Conservation (phyloP, 1,140 invertebrate genomes). For the Gyrodactylus salaris region DNA sequence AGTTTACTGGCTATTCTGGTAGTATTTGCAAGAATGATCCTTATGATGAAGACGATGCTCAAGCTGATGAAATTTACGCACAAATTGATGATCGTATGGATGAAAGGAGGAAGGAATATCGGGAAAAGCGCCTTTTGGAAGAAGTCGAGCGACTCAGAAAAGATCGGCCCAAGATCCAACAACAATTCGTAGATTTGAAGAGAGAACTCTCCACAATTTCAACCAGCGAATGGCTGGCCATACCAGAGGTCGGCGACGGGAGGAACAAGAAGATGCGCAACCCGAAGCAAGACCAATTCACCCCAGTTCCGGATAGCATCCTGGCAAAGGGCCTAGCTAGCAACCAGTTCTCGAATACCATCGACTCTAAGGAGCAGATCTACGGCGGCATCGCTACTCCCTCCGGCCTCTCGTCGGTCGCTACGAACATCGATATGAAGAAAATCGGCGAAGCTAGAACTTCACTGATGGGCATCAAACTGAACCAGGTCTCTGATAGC, state of each 20-base stretch:
- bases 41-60: slow-evolving; percentile 97
- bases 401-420: slow-evolving; percentile 11
- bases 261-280: slow-evolving; percentile 79
- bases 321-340: slow-evolving; percentile 39
- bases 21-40: slow-evolving; percentile 93
- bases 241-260: slow-evolving; percentile 95
- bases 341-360: slow-evolving; percentile 37
- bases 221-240: slow-evolving; percentile 70
- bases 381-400: slow-evolving; percentile 18
- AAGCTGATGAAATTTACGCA: slow-evolving; percentile 93
- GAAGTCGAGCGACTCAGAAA: slow-evolving; percentile 87
- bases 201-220: slow-evolving; percentile 43
- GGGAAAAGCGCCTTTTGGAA: slow-evolving; percentile 24
- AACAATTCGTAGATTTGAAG: slow-evolving; percentile 91
- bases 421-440: slow-evolving; percentile 57
- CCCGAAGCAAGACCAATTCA: slow-evolving; percentile 64
- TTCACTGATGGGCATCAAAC: slow-evolving; percentile 92
- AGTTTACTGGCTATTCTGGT: slow-evolving; percentile 86
- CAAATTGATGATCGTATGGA: slow-evolving; percentile 94
- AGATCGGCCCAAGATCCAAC: slow-evolving; percentile 92
- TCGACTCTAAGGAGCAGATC: slow-evolving; percentile 45
- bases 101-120: slow-evolving; percentile 63
- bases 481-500: slow-evolving; percentile 80
- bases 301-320: slow-evolving; percentile 77
- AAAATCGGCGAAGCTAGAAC: slow-evolving; percentile 96